Evolutionary conservation across 2,113 vertebrate genomes (phyloP).

Genomic region (Ctenodactylus gundi): DNA sequence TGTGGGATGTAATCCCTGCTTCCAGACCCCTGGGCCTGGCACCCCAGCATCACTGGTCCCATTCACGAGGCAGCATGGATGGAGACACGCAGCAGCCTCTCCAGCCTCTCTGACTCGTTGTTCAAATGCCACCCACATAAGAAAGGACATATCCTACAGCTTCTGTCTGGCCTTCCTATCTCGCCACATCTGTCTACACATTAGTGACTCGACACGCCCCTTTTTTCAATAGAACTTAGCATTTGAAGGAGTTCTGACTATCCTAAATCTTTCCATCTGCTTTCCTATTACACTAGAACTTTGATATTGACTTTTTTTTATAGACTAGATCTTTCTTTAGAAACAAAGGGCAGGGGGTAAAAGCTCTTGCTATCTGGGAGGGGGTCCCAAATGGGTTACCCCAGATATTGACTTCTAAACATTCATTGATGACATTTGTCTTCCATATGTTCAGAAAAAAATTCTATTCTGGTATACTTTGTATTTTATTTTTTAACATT

Average conservation of each 20-base stretch:
- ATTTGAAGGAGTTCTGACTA: not conserved
- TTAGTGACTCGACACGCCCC: not conserved
- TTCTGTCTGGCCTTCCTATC: not conserved
- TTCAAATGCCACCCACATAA: not conserved
- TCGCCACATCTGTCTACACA: not conserved
- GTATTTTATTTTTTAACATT: constrained; percentile 17
- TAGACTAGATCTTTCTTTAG: too few species aligned
- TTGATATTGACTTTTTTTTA: too few species aligned
- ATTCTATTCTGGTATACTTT: not conserved
- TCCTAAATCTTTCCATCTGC: not conserved
- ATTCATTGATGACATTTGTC: not conserved
- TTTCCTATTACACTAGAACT: not conserved
- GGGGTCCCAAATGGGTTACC: too few species aligned
- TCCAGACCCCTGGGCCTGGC: not conserved
- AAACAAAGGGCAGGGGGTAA: too few species aligned
- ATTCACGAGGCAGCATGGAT: too few species aligned
- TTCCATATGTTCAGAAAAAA: not conserved
- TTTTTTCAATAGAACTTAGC: not conserved
- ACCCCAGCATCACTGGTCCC: too few species aligned
- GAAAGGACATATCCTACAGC: not conserved
- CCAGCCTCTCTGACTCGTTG: not conserved
- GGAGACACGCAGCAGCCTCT: not conserved
- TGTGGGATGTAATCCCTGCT: too few species aligned
- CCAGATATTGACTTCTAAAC: not conserved
- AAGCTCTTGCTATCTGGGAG: too few species aligned